Conservation (phyloP, 1,140 invertebrate species). For the Lasioglossum baleicum region DNA sequence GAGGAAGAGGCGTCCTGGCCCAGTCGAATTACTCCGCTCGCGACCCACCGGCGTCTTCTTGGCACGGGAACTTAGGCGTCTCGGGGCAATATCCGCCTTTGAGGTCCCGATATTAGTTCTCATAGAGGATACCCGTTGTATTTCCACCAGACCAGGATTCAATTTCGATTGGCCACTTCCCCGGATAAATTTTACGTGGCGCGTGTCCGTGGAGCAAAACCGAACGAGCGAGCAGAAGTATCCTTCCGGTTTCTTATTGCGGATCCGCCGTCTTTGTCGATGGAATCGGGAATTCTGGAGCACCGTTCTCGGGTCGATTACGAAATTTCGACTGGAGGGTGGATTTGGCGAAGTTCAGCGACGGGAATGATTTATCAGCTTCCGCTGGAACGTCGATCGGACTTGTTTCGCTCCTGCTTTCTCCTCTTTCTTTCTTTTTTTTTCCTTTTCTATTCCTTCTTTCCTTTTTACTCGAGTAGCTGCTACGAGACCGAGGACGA, state of each 20-base stretch:
- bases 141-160: slow-evolving; percentile 18
- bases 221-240: neutral
- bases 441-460: too few species aligned
- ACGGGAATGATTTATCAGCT: neutral
- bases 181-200: neutral
- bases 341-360: too few species aligned
- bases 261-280: too few species aligned
- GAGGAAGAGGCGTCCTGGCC: too few species aligned
- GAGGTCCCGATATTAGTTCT: slow-evolving; percentile 17
- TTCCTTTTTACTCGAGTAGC: neutral
- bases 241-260: neutral
- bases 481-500: neutral
- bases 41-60: neutral
- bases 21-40: neutral
- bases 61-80: slow-evolving; percentile 10
- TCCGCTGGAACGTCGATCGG: neutral
- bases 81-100: slow-evolving; percentile 30
- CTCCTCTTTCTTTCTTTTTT: too few species aligned
- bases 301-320: too few species aligned
- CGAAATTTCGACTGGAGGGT: too few species aligned
- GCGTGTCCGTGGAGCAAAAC: neutral
- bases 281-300: too few species aligned
- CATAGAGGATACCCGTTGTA: neutral
- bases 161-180: slow-evolving; percentile 33
- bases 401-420: too few species aligned